Conservation (phyloP, 92 coral and sea anemone genomes). For the Epizoanthus illoricatus region DNA sequence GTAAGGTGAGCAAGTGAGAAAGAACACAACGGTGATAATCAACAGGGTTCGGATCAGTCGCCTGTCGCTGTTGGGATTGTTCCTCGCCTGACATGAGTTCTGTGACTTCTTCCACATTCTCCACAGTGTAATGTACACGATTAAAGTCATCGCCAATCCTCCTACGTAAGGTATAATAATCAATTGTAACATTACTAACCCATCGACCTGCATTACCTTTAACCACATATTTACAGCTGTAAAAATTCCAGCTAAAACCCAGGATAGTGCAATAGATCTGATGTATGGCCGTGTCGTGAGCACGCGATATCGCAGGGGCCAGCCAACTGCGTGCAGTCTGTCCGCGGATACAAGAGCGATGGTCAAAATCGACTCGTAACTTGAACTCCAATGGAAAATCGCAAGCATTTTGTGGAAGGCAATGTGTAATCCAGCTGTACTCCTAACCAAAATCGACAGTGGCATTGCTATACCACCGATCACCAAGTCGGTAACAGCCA, state of each 20-base stretch:
- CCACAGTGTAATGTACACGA: neutral
- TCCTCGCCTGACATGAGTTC: neutral
- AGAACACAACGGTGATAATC: too few species aligned
- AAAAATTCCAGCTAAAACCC: neutral
- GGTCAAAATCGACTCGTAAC: neutral
- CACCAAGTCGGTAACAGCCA: too few species aligned
- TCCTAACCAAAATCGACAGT: neutral
- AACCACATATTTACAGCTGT: neutral
- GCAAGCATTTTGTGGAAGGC: neutral
- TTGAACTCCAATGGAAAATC: neutral
- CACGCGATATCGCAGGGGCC: neutral
- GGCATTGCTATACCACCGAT: neutral
- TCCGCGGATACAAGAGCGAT: slow-evolving; percentile 10
- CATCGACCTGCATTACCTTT: neutral
- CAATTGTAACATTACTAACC: neutral
- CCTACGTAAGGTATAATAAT: neutral
- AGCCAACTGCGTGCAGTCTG: neutral
- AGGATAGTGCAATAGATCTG: neutral
- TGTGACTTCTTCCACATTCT: neutral
- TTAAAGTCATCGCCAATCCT: neutral
- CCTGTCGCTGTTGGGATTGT: neutral
- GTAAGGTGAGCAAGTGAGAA: neutral
- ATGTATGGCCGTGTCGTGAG: neutral
- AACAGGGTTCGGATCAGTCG: neutral
- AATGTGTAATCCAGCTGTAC: neutral